Conservation (phyloP, 2,888 invertebrate species). For the Pegoplata infirma region DNA sequence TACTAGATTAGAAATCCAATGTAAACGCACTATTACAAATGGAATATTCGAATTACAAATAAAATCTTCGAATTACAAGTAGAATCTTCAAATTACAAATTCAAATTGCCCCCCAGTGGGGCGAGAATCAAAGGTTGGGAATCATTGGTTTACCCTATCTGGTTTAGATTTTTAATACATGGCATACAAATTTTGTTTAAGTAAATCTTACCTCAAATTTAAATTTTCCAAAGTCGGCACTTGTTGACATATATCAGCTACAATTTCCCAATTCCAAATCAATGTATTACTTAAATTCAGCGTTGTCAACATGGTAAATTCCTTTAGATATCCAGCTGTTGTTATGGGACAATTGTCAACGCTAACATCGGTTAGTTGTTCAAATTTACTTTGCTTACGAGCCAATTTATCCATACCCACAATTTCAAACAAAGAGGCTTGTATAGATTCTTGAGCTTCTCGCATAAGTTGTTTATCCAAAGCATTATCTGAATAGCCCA, state of each 20-base stretch:
- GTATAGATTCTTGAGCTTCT: conserved; percentile 85
- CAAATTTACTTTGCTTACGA: conserved; percentile 79
- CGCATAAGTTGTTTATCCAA: conserved; percentile 82
- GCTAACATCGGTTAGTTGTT: conserved; percentile 74
- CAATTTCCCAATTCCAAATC: conserved; percentile 77
- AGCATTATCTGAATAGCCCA: conserved; percentile 78
- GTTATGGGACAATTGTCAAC: conserved; percentile 79
- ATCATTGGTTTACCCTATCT: too few relatives aligned
- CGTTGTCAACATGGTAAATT: conserved; percentile 73
- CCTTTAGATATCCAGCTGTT: conserved; percentile 83
- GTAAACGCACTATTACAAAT: too few relatives aligned
- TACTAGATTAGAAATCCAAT: too few relatives aligned
- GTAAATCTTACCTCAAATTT: conserved; percentile 74
- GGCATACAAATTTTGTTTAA: too few relatives aligned
- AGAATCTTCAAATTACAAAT: too few relatives aligned
- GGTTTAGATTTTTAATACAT: too few relatives aligned
- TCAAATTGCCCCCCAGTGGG: too few relatives aligned
- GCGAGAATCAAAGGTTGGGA: too few relatives aligned
- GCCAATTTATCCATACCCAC: conserved; percentile 93
- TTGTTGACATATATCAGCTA: conserved; percentile 76
- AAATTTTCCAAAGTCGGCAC: conserved; percentile 73
- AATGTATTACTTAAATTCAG: conserved; percentile 76
- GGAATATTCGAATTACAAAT: too few relatives aligned
- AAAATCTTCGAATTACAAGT: too few relatives aligned
- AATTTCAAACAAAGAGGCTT: conserved; percentile 90